Percentiles rank a stretch among this genome's conserved stretches.
Evolutionary conservation across 2,797 vertebrate species (phyloP).

Genomic region (Phrynocephalus vlangalii): DNA sequence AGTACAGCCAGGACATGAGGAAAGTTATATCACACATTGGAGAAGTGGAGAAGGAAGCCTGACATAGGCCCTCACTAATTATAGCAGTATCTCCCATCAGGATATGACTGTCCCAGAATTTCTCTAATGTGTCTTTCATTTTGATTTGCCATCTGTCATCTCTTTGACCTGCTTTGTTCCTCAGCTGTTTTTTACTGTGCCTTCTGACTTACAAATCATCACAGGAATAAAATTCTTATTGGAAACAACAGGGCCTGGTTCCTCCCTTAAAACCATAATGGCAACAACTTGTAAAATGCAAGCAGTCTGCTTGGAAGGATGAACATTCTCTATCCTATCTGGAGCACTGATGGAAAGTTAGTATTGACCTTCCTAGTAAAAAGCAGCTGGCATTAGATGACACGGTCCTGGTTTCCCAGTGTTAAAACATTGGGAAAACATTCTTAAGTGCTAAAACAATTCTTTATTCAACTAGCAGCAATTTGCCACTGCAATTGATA

Average conservation of each 20-base stretch:
- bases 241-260: background rate
- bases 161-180: background rate
- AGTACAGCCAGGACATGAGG: background rate
- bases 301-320: background rate
- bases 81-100: background rate
- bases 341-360: background rate
- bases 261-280: background rate
- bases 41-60: background rate
- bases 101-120: background rate
- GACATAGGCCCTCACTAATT: background rate
- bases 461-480: background rate
- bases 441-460: too few species aligned
- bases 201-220: background rate
- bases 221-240: background rate
- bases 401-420: too few species aligned
- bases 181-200: background rate
- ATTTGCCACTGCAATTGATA: background rate
- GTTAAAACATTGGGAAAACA: too few species aligned
- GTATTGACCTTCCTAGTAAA: background rate
- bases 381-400: background rate
- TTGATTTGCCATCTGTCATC: background rate
- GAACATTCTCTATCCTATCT: background rate
- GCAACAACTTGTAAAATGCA: background rate
- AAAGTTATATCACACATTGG: background rate
- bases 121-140: background rate